Percentiles rank a stretch among this genome's conserved stretches.
Conservation (phyloP, 2,113 vertebrate genomes). For the Tautogolabrus adspersus region DNA sequence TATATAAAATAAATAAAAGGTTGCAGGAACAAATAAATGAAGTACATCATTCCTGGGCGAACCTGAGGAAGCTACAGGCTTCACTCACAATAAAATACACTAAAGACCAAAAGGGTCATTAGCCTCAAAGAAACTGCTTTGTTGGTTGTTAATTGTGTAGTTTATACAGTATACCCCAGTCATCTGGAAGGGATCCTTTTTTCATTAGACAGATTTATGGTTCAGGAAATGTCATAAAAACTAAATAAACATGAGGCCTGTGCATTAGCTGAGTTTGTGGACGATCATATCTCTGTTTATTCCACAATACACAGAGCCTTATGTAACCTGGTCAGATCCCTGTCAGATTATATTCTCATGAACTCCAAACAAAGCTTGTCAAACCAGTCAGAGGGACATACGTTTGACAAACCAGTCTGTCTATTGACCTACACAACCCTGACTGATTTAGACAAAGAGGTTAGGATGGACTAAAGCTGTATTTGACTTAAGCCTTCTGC, state of each 20-base stretch:
- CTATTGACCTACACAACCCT: not conserved
- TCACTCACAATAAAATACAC: not conserved
- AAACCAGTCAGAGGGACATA: no score
- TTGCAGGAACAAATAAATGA: no score
- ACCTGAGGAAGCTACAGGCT: no score
- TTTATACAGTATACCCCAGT: not conserved
- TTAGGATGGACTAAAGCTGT: not conserved
- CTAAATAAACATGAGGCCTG: not conserved
- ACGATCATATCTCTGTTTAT: slow-evolving; percentile 22
- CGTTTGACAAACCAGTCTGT: not conserved
- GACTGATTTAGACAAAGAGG: not conserved
- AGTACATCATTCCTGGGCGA: no score
- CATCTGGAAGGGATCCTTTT: not conserved
- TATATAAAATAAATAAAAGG: no score
- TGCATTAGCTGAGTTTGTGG: not conserved
- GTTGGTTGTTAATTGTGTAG: not conserved
- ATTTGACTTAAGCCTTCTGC: not conserved
- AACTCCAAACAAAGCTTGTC: slow-evolving; percentile 8
- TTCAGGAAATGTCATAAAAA: not conserved
- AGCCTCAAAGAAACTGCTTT: not conserved
- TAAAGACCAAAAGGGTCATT: not conserved
- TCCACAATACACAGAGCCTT: not conserved
- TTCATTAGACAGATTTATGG: not conserved
- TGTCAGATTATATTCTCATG: slow-evolving; percentile 1
- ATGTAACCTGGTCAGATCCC: not conserved